Conservation (phyloP, 2,888 invertebrate species). For the Philaethria dido region DNA sequence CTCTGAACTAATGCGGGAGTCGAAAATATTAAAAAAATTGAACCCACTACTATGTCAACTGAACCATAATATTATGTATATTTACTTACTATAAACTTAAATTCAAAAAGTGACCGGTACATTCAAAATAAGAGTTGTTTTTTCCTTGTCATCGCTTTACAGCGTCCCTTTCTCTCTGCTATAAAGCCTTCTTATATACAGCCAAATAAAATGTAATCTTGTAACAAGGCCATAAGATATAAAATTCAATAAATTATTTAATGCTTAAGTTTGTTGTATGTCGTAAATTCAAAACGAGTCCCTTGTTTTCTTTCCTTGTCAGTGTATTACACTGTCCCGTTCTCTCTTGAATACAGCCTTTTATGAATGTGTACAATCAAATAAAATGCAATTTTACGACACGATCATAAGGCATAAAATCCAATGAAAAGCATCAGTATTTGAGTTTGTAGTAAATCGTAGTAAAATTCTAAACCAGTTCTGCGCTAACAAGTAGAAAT, state of each 20-base stretch:
- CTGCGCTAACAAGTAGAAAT: conserved; percentile 63
- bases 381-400: conserved; percentile 16
- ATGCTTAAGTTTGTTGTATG: conserved; percentile 60
- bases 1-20: too few relatives aligned
- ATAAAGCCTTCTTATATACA: conserved; percentile 23
- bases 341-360: conserved; percentile 29
- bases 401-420: conserved; percentile 13
- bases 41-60: background rate
- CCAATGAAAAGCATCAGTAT: conserved; percentile 13
- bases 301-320: conserved; percentile 30
- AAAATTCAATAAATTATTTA: conserved; percentile 9
- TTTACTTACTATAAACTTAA: conserved; percentile 19
- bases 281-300: conserved; percentile 54
- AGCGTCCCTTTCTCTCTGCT: conserved; percentile 27
- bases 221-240: background rate
- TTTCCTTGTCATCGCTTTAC: conserved; percentile 24
- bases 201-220: conserved; percentile 19
- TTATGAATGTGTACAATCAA: background rate
- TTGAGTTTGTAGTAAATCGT: conserved; percentile 67
- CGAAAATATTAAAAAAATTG: background rate
- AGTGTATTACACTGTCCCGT: conserved; percentile 20
- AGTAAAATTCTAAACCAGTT: conserved; percentile 78
- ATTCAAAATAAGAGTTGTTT: conserved; percentile 33
- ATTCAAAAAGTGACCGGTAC: conserved; percentile 40
- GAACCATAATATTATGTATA: background rate